These are phyloP conservation scores for Lichenostomus cassidix DNA, from an alignment of 2,113 vertebrate genomes.

Conservation along the genomic window DNA sequence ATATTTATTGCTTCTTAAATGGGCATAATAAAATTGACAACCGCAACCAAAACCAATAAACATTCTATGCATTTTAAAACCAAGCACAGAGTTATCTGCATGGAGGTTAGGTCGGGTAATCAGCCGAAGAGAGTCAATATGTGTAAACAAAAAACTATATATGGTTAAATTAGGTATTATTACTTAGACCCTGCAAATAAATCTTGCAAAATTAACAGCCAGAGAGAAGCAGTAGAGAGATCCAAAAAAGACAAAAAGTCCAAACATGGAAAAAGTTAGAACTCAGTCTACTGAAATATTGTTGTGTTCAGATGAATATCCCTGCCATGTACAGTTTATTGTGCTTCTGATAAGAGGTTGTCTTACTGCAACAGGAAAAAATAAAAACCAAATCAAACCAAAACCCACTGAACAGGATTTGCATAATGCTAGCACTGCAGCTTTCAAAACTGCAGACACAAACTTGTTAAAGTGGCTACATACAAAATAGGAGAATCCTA, in stretches of 20 bases:
- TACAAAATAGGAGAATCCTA: not conserved
- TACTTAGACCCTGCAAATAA: not conserved
- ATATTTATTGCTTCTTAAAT: not conserved
- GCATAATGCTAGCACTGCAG: not conserved
- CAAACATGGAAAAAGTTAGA: not conserved
- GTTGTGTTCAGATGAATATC: not conserved
- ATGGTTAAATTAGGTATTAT: not conserved
- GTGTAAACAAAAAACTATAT: not conserved
- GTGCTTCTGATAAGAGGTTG: not conserved
- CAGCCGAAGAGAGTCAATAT: not conserved
- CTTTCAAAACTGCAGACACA: not conserved
- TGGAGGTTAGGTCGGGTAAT: not conserved
- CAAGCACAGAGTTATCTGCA: not conserved
- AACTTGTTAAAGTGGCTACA: not conserved
- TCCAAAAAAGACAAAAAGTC: not conserved
- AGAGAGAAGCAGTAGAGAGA: not conserved
- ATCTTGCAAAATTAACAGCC: not conserved
- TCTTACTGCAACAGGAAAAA: not conserved
- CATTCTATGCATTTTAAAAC: not conserved
- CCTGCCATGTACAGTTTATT: not conserved
- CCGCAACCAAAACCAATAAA: rapidly evolving
- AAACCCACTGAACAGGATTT: not conserved
- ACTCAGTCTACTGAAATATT: not conserved
- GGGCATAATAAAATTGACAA: not conserved
- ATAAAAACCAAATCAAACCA: not conserved